Evolutionary conservation across 2,888 invertebrate genomes (phyloP), one percentile per base, ranked within the genome.

Genomic region (Mystacides longicornis): DNA sequence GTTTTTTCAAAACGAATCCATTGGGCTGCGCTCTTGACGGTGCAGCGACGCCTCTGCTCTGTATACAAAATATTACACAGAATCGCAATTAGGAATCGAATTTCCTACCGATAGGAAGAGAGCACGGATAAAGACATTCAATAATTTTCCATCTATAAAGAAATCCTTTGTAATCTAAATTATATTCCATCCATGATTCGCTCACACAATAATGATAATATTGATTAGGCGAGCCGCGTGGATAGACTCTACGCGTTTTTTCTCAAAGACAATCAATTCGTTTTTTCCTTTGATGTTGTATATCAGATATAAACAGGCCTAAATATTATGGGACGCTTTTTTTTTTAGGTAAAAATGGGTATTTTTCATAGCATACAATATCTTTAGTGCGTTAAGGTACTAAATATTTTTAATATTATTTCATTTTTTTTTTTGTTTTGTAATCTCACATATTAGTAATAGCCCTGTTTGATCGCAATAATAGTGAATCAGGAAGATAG

Each of bases 111-210:
- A 46, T 52, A 23, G 27, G 19, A 46, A 43, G 23, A 42, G 22
- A 46, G n/a, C 3, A 21, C 9, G 20, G 14, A 20, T 43, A 45
- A 43, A 48, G 48, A 37, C 47, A 52, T 52, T 49, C 23, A 48
- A 49, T 56, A 53, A 52, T 53, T 56, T 56, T 22, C 50, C 23
- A 54, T 54, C 47, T 16, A 50, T 50, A 57, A 57, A 57, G 57
- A 54, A 54, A 37, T 54, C 53, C 57, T 57, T 57, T 57, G 57
- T 57, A 51, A 57, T 57, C 54, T 42, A 51, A 57, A 57, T 57
- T 57, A 57, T 52, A 54, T 52, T 54, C 49, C 46, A 50, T 57
- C 33, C 33, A 20, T 33, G 31, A 51, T 52, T 57, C 57, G 54
- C 49, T 47, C 54, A 50, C 51, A 23, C 49, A 52, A 54, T 57